phyloP scores from a whole-genome alignment of 2,113 vertebrate species.

The Plotosus lineatus region DNA sequence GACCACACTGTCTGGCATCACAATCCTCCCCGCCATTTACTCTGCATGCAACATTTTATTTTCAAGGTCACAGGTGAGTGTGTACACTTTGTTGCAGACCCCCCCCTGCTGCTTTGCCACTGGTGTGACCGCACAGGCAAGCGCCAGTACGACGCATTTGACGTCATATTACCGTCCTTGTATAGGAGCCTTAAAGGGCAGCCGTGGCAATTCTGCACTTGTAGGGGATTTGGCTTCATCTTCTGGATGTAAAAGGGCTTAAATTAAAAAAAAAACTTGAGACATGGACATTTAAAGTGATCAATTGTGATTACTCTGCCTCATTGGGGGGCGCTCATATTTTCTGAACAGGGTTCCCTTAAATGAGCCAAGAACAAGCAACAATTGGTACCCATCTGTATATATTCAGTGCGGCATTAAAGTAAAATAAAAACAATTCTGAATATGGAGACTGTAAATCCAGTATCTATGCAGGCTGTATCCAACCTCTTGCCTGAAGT shows the following conservation, averaged over 20 bases:
- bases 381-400: background rate
- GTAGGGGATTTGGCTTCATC: background rate
- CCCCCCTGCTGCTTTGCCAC: conserved; percentile 56
- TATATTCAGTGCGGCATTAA: background rate
- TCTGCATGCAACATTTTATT: conserved; percentile 58
- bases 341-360: background rate
- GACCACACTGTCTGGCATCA: conserved; percentile 34
- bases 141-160: conserved; percentile 57
- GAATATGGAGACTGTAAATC: no score
- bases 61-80: conserved; percentile 62
- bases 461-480: no score
- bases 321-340: background rate
- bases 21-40: conserved; percentile 51
- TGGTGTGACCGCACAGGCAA: conserved; percentile 59
- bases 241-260: background rate
- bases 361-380: background rate
- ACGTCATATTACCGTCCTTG: conserved; percentile 64
- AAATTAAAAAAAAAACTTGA: no score
- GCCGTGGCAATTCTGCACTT: background rate
- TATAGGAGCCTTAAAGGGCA: background rate
- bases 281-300: no score
- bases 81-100: conserved; percentile 52
- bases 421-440: background rate
- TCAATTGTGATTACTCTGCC: no score
- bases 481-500: no score